phyloP scores from a whole-genome alignment of 2,113 vertebrate species.

The Sarotherodon lohbergeri region DNA sequence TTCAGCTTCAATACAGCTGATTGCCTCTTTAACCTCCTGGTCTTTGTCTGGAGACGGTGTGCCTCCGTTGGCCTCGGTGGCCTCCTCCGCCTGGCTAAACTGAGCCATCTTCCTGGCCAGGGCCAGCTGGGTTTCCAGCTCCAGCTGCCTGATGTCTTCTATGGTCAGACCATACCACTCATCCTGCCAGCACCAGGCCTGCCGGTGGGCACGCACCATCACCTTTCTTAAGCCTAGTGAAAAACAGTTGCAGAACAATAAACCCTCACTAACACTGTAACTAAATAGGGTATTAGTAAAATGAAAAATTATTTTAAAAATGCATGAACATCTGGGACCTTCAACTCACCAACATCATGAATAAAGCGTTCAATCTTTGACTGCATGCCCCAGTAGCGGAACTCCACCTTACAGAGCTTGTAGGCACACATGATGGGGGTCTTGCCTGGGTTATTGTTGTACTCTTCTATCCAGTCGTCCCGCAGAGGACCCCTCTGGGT shows the following conservation, averaged over 20 bases:
- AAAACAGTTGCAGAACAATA: background rate
- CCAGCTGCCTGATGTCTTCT: constrained; percentile 92
- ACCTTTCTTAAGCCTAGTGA: constrained; percentile 86
- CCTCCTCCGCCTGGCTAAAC: constrained; percentile 77
- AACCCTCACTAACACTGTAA: background rate
- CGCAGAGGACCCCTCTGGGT: constrained; percentile 88
- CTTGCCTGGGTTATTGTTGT: constrained; percentile 77
- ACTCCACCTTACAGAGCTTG: constrained; percentile 98
- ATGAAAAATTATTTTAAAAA: background rate
- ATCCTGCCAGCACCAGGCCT: constrained; percentile 99
- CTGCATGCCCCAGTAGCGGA: constrained; percentile 99
- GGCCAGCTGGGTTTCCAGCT: constrained; percentile 92
- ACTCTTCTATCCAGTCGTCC: constrained; percentile 92
- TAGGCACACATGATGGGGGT: constrained; percentile 97
- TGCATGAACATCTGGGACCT: background rate
- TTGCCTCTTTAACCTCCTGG: constrained; percentile 73
- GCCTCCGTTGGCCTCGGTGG: constrained; percentile 49
- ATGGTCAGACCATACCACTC: constrained; percentile 97
- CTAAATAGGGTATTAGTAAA: background rate
- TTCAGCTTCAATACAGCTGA: constrained; percentile 67
- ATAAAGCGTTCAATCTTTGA: constrained; percentile 98
- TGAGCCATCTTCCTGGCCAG: constrained; percentile 93
- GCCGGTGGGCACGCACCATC: constrained; percentile 94
- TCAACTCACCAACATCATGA: constrained; percentile 90
- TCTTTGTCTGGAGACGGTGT: constrained; percentile 62